Base-by-base conservation (phyloP, 2,888 invertebrate genomes). In the Troilus luridus region DNA sequence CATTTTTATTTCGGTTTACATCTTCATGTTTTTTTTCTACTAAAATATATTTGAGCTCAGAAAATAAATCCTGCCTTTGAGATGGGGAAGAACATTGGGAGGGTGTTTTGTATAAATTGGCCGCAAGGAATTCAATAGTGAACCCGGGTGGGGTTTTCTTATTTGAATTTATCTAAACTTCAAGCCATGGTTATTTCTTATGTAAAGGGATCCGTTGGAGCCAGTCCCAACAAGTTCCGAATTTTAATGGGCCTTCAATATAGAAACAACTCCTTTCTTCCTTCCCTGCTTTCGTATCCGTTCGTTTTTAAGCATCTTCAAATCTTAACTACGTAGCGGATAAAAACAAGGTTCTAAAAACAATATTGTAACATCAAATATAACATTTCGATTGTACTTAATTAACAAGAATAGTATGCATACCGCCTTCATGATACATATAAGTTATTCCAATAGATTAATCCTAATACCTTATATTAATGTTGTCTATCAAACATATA, bases 81-180 rank as follows among this genome's bases (percentile, higher is more conserved):
- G 54, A 81, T 1, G 10, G 19, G 19, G 1, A n/a, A 11, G 21
- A 58, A 62, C n/a, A 88, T 59, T 60, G 27, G 90, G 72, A 12
- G 58, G 17, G 41, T 81, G 90, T 41, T 90, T 90, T 62, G 90
- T 85, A 90, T 90, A 90, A 90, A 90, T 59, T 90, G 90, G 60
- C 27, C 90, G 19, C 90, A 62, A 88, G 88, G 90, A 90, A 90
- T 90, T 85, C 90, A 85, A 90, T 85, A 90, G 17, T 19, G 7
- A 58, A 41, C 72, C 58, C 72, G 27, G 24, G 60, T n/a, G 81
- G 81, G 64, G 58, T 81, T 90, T 81, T 64, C 90, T 90, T 90
- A 90, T 90, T 90, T 90, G 90, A 90, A 90, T 90, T 90, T 90
- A 90, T 90, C 90, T 85, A 60, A 90, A 90, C 85, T 85, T 58